Evolutionary conservation across 2,888 invertebrate genomes (phyloP).

Genomic region (Steinernema carpocapsae): DNA sequence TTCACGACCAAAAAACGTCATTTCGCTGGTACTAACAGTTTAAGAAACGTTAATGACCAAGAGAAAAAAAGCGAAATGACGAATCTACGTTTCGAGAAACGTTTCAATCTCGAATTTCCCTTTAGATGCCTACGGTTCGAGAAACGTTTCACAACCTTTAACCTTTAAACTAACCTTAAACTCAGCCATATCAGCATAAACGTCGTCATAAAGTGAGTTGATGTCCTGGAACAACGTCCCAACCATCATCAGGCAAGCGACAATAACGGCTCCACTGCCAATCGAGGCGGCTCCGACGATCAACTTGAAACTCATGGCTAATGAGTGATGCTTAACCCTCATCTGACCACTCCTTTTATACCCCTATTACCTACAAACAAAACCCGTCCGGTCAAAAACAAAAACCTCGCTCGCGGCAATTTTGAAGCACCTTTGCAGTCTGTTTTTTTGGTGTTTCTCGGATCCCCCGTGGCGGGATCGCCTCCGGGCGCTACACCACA

Average conservation of each 20-base stretch:
- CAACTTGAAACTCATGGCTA: slow-evolving; percentile 51
- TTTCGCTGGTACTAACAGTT: no score
- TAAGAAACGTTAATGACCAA: no score
- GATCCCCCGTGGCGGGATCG: slow-evolving; percentile 13
- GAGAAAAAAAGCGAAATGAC: no score
- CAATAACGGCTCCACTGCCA: slow-evolving; percentile 53
- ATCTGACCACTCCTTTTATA: not conserved
- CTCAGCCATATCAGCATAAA: slow-evolving; percentile 58
- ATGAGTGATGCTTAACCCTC: not conserved
- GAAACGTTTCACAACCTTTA: no score
- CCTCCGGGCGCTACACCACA: slow-evolving; percentile 29
- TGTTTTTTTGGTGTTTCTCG: slow-evolving; percentile 4
- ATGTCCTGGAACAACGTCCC: slow-evolving; percentile 60
- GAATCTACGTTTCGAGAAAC: no score
- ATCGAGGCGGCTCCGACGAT: slow-evolving; percentile 52
- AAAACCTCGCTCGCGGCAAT: slow-evolving; percentile 12
- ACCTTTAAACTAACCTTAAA: slow-evolving; percentile 48
- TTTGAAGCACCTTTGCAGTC: not conserved
- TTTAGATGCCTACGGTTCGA: no score
- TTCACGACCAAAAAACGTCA: no score
- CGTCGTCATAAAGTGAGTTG: slow-evolving; percentile 59
- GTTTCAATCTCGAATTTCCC: no score
- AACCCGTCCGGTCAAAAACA: slow-evolving; percentile 4
- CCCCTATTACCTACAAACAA: not conserved
- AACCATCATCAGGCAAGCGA: slow-evolving; percentile 53